Percentiles rank a stretch among this genome's conserved stretches.
These are phyloP conservation scores for Sebastes aleutianus DNA, from an alignment of 2,797 vertebrate species.

Conservation along the genomic window DNA sequence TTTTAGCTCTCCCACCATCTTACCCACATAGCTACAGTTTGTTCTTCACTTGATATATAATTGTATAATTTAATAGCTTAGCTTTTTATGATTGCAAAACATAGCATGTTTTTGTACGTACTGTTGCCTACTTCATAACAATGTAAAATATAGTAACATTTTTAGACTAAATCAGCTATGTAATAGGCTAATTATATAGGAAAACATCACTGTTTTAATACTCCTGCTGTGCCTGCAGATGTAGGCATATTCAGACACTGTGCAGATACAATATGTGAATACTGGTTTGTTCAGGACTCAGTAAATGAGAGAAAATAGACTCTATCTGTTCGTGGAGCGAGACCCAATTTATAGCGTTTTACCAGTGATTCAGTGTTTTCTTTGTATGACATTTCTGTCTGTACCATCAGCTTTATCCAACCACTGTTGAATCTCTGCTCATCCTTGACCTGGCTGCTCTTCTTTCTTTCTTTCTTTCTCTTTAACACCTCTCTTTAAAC, in stretches of 20 bases:
- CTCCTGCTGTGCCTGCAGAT: background rate
- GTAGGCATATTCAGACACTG: no score
- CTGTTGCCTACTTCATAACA: background rate
- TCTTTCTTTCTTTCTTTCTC: background rate
- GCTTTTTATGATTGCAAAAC: background rate
- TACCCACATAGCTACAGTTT: background rate
- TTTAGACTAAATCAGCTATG: background rate
- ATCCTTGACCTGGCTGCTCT: background rate
- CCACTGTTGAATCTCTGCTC: background rate
- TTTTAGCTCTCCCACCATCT: background rate
- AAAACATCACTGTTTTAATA: background rate
- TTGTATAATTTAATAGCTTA: background rate
- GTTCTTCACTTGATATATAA: background rate
- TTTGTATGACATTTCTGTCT: conserved; percentile 8
- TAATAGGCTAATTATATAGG: background rate
- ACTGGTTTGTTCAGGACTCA: conserved; percentile 9
- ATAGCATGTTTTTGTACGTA: background rate
- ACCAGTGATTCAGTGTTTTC: background rate
- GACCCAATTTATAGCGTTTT: background rate
- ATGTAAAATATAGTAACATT: background rate
- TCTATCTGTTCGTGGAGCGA: background rate
- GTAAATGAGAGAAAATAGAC: conserved; percentile 9
- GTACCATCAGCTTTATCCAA: background rate
- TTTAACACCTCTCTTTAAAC: background rate
- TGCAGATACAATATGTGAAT: conserved; percentile 9